phyloP scores from a whole-genome alignment of 2,113 vertebrate genomes.

The Pterocles gutturalis region DNA sequence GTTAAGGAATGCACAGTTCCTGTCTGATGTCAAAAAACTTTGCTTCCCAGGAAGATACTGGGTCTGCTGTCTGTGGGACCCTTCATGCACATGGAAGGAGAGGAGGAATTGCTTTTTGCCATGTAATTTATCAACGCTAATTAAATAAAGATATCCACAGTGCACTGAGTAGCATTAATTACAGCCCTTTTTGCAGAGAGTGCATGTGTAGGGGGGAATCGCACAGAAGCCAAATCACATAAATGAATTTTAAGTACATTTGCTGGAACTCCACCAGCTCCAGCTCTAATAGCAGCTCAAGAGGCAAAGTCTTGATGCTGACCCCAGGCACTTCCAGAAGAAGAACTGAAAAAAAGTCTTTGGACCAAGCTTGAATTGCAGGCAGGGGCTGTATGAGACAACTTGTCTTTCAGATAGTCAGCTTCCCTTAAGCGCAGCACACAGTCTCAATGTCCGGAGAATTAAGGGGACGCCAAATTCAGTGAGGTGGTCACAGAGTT shows the following conservation, averaged over 20 bases:
- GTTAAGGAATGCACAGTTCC: background rate
- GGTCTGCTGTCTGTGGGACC: background rate
- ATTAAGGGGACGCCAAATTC: background rate
- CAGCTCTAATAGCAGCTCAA: background rate
- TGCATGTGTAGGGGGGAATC: background rate
- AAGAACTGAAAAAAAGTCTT: background rate
- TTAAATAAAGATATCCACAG: slow-evolving; percentile 42
- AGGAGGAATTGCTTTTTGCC: background rate
- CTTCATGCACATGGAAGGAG: background rate
- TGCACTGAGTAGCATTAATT: slow-evolving; percentile 3
- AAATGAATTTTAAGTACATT: background rate
- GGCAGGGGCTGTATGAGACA: background rate
- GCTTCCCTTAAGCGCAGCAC: background rate
- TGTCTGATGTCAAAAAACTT: background rate
- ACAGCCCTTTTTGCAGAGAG: background rate
- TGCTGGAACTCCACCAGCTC: slow-evolving; percentile 14
- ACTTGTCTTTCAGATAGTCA: background rate
- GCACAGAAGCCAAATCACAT: slow-evolving; percentile 5
- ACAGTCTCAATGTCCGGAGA: background rate
- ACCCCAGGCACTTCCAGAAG: rapidly evolving
- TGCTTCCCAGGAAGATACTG: background rate
- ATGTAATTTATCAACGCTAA: background rate
- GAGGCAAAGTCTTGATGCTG: background rate
- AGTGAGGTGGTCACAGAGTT: background rate
- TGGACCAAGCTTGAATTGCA: background rate